Evolutionary conservation across 2,888 invertebrate genomes (phyloP).

Genomic region (Pteria penguin): DNA sequence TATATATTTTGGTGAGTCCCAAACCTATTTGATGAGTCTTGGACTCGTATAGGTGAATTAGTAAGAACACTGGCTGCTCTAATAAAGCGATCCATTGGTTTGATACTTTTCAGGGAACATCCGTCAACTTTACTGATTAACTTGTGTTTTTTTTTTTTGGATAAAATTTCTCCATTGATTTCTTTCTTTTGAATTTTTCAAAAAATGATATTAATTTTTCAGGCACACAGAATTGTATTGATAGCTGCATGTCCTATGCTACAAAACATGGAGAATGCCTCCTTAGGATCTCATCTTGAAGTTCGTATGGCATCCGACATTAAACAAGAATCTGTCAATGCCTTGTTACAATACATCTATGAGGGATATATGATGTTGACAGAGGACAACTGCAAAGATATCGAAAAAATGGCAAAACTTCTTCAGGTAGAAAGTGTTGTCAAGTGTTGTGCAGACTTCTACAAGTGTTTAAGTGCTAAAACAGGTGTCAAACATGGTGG

Average conservation of each 20-base stretch:
- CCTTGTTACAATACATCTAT: slow-evolving; percentile 52
- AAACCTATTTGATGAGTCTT: too few relatives aligned
- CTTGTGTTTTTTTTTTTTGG: too few relatives aligned
- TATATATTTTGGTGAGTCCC: too few relatives aligned
- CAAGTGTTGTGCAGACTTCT: slow-evolving; percentile 44
- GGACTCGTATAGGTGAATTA: too few relatives aligned
- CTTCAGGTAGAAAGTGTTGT: slow-evolving; percentile 51
- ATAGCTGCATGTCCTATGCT: slow-evolving; percentile 56
- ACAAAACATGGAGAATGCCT: slow-evolving; percentile 50
- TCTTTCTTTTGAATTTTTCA: too few relatives aligned
- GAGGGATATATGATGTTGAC: slow-evolving; percentile 55
- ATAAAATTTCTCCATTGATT: too few relatives aligned
- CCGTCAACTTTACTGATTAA: too few relatives aligned
- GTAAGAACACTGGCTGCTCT: too few relatives aligned
- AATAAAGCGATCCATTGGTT: too few relatives aligned
- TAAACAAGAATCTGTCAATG: slow-evolving; percentile 43
- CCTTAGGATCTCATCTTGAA: slow-evolving; percentile 47
- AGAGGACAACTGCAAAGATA: slow-evolving; percentile 51
- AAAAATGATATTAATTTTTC: slow-evolving; percentile 5
- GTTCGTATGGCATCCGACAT: slow-evolving; percentile 51
- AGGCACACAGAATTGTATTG: slow-evolving; percentile 55
- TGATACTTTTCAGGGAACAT: too few relatives aligned
- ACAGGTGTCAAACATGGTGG: slow-evolving; percentile 33
- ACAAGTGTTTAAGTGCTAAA: slow-evolving; percentile 39
- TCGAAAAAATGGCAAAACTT: slow-evolving; percentile 52